These are phyloP conservation scores for Pseudocheirus occidentalis DNA, from an alignment of 2,797 vertebrate species.

Conservation along the genomic window DNA sequence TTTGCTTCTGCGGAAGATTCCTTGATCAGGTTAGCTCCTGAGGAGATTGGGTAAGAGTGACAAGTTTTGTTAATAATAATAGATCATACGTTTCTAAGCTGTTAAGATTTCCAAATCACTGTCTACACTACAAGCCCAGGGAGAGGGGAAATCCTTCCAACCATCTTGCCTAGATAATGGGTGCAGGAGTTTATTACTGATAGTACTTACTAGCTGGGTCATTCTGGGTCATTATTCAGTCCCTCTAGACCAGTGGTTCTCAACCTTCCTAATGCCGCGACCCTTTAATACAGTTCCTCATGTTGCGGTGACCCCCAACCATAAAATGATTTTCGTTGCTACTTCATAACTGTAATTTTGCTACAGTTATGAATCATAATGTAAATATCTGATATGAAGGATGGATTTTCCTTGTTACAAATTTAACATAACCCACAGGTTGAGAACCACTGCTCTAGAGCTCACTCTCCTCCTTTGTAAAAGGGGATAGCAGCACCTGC, in stretches of 20 bases:
- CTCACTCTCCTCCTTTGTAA: slow-evolving; percentile 13
- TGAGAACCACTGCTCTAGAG: no score
- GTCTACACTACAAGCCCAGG: neutral
- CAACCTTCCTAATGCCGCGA: neutral
- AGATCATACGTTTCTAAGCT: neutral
- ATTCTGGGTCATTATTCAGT: neutral
- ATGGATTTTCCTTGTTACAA: no score
- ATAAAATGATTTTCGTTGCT: no score
- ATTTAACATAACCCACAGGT: no score
- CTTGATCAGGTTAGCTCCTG: neutral
- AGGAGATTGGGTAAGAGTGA: neutral
- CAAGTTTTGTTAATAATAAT: neutral
- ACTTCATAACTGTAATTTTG: no score
- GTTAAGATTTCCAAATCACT: neutral
- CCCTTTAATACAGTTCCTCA: no score
- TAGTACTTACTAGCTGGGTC: neutral
- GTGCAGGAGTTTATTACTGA: neutral
- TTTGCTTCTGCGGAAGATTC: neutral
- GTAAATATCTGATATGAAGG: no score
- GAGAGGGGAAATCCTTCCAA: neutral
- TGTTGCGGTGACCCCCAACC: no score
- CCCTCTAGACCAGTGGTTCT: slow-evolving; percentile 14
- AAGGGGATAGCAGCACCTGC: neutral
- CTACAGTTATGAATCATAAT: no score
- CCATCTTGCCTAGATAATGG: neutral